Percentiles rank a stretch among this genome's conserved stretches.
Conservation (phyloP, 2,113 vertebrate species). For the Actinemys pallida region DNA sequence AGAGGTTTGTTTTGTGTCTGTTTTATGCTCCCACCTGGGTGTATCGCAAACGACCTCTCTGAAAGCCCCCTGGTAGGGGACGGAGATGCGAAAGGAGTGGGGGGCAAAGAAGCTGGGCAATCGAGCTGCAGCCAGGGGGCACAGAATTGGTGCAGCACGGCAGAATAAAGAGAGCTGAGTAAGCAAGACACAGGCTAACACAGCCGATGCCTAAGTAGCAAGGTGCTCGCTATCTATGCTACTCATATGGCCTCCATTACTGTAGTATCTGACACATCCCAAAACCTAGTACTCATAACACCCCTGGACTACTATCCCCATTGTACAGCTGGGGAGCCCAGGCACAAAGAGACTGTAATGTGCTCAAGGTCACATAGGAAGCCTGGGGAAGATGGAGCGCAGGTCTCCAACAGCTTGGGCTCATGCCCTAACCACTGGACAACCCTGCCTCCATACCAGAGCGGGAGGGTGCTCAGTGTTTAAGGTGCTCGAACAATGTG, state of each 20-base stretch:
- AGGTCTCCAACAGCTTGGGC: background rate
- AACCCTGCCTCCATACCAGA: background rate
- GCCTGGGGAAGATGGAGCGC: background rate
- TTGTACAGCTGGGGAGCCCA: background rate
- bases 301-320: background rate
- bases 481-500: background rate
- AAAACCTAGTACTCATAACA: background rate
- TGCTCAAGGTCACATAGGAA: background rate
- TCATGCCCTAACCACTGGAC: background rate
- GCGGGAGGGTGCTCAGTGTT: background rate
- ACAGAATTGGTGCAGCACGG: background rate
- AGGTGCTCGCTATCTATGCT: background rate
- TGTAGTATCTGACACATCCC: background rate
- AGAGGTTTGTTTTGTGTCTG: background rate
- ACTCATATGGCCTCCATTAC: background rate
- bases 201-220: background rate
- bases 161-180: background rate
- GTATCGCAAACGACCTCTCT: background rate
- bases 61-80: background rate
- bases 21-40: rapidly evolving
- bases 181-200: background rate
- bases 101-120: background rate
- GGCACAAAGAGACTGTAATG: background rate
- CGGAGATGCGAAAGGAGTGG: background rate
- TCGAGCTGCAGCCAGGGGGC: background rate